A percentile compares a stretch with the other conserved stretches of the same genome.
phyloP scores from a whole-genome alignment of 2,888 invertebrate genomes.

The Drosophila siamana region DNA sequence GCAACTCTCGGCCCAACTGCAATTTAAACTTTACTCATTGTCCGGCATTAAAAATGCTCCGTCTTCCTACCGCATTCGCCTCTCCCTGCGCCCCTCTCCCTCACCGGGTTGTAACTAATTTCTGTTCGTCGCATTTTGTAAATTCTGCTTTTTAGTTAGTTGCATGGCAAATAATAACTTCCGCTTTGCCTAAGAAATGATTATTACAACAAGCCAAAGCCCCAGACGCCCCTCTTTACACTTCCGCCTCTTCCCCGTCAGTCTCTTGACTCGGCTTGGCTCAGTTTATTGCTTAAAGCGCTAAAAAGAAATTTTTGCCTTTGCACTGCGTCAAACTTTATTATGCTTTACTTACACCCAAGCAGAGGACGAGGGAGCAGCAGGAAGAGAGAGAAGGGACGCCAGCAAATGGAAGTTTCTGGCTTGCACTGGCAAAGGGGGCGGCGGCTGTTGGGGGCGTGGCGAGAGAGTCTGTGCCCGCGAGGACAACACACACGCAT shows the following conservation, averaged over 20 bases:
- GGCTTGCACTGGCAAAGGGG: slow-evolving; percentile 20
- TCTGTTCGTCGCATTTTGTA: slow-evolving; percentile 43
- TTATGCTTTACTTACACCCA: slow-evolving; percentile 27
- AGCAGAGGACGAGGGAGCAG: no score
- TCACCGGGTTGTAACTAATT: slow-evolving; percentile 37
- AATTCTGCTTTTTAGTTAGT: slow-evolving; percentile 52
- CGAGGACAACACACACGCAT: slow-evolving; percentile 21
- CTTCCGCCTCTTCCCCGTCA: neutral
- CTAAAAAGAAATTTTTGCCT: slow-evolving; percentile 34
- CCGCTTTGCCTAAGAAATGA: slow-evolving; percentile 72
- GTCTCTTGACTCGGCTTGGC: neutral
- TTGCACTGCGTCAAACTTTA: slow-evolving; percentile 48
- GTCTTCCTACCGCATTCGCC: neutral
- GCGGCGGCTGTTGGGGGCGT: neutral
- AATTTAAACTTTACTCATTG: slow-evolving; percentile 71
- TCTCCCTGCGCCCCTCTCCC: neutral
- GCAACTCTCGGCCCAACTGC: slow-evolving; percentile 53
- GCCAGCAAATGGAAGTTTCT: slow-evolving; percentile 31
- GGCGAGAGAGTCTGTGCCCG: slow-evolving; percentile 36
- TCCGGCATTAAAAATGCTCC: slow-evolving; percentile 33
- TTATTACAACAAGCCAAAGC: slow-evolving; percentile 46
- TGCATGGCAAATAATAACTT: slow-evolving; percentile 76
- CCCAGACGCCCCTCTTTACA: neutral
- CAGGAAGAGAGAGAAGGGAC: slow-evolving; percentile 1
- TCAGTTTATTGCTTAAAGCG: slow-evolving; percentile 50